phyloP scores from a whole-genome alignment of 2,113 vertebrate genomes.

The Megaceryle maxima region DNA sequence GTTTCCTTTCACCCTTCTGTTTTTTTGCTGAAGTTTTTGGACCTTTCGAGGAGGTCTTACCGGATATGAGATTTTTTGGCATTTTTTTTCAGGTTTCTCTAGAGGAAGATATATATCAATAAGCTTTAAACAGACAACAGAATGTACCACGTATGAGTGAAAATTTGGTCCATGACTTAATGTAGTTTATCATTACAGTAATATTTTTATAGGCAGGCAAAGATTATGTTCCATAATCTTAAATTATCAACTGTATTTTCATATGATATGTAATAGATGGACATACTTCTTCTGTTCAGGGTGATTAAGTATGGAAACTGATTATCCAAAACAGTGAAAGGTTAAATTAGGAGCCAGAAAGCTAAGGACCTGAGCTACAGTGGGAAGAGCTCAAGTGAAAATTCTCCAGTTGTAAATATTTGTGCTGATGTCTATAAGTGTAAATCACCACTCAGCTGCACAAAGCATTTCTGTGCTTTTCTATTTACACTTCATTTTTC shows the following conservation, averaged over 20 bases:
- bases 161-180: background rate
- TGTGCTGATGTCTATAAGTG: background rate
- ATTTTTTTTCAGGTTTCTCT: conserved; percentile 49
- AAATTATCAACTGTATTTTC: background rate
- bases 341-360: background rate
- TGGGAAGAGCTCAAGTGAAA: background rate
- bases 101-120: conserved; percentile 1
- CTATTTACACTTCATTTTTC: background rate
- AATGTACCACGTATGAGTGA: background rate
- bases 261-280: background rate
- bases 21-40: conserved; percentile 36
- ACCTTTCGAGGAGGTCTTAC: background rate
- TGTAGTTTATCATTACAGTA: background rate
- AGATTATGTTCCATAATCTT: background rate
- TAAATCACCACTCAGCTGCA: background rate
- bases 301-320: background rate
- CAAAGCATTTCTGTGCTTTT: background rate
- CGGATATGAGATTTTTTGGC: background rate
- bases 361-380: background rate
- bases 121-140: background rate
- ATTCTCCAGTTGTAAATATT: background rate
- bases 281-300: background rate
- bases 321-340: background rate
- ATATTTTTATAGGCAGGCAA: background rate
- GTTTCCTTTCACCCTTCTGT: conserved; percentile 5